Percentiles rank a stretch among this genome's conserved stretches.
These are phyloP conservation scores for Gymnothorax reevesii DNA, from an alignment of 2,797 vertebrate genomes.

Conservation along the genomic window DNA sequence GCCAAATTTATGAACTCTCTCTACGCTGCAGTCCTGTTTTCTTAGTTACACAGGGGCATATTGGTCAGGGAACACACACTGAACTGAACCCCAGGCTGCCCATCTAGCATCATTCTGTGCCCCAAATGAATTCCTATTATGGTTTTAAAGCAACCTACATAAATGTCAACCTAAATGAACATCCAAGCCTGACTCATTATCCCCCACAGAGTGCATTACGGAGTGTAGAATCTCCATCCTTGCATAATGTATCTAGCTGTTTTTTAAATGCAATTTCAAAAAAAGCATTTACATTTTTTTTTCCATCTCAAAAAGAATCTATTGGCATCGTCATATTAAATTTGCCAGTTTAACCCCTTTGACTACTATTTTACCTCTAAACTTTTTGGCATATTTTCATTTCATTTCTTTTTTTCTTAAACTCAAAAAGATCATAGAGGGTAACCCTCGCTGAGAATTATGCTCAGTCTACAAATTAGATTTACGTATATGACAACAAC, in stretches of 20 bases:
- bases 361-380: not conserved
- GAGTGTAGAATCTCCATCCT: not conserved
- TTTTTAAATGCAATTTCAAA: not conserved
- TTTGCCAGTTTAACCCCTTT: not conserved
- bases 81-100: not conserved
- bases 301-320: not conserved
- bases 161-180: not conserved
- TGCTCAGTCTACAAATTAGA: too few species aligned
- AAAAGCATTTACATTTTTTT: not conserved
- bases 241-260: not conserved
- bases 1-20: not conserved
- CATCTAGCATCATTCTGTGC: not conserved
- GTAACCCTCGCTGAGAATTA: too few species aligned
- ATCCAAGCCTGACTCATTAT: not conserved
- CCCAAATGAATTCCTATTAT: constrained; percentile 6
- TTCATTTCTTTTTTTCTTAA: not conserved
- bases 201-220: not conserved
- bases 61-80: not conserved
- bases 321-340: not conserved
- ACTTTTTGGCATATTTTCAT: not conserved
- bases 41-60: not conserved
- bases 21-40: not conserved
- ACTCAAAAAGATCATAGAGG: too few species aligned
- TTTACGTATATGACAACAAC: too few species aligned
- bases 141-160: constrained; percentile 3